Conservation (phyloP, 2,797 vertebrate species). For the Cossypha caffra region DNA sequence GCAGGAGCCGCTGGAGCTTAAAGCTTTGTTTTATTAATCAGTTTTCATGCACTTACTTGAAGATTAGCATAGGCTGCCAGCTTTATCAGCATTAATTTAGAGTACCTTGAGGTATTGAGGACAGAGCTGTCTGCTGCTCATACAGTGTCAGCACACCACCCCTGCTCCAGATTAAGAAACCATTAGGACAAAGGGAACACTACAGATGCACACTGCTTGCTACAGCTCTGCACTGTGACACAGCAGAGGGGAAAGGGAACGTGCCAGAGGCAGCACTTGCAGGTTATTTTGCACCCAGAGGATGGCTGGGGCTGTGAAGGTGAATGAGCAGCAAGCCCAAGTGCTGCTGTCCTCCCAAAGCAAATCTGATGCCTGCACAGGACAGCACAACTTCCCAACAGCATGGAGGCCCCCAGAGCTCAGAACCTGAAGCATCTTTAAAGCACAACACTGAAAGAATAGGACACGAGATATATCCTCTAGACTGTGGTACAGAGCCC, state of each 20-base stretch:
- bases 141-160: not conserved
- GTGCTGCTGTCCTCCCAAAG: not conserved
- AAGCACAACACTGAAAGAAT: not conserved
- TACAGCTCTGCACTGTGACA: not conserved
- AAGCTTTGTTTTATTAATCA: slow-evolving; percentile 67
- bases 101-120: slow-evolving; percentile 40
- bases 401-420: not conserved
- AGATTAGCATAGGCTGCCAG: slow-evolving; percentile 41
- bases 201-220: not conserved
- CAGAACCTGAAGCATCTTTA: not conserved
- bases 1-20: not conserved
- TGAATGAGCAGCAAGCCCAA: fast-evolving
- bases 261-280: not conserved
- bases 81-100: slow-evolving; percentile 51
- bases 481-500: not conserved
- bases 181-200: not conserved
- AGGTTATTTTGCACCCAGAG: not conserved
- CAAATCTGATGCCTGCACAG: not conserved
- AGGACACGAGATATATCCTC: not conserved
- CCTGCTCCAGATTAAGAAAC: not conserved
- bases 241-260: not conserved
- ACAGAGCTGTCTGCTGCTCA: slow-evolving; percentile 30
- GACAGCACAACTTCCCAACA: not conserved
- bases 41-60: slow-evolving; percentile 36
- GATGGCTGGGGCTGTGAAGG: not conserved